Evolutionary conservation across 2,888 invertebrate genomes (phyloP).

Genomic region (Dione juno): DNA sequence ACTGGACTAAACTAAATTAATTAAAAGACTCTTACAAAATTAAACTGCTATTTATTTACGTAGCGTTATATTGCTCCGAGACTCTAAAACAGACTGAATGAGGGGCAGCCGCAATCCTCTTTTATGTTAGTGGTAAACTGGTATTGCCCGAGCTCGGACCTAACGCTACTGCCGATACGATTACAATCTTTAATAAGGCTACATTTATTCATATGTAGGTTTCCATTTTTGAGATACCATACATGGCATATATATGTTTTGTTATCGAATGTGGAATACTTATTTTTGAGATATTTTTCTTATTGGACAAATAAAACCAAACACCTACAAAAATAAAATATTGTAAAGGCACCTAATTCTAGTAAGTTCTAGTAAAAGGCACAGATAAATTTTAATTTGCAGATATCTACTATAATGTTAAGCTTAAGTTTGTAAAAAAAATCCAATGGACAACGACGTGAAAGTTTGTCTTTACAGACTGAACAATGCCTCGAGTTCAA

Average conservation of each 20-base stretch:
- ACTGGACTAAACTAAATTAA: conserved; percentile 10
- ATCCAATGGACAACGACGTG: conserved; percentile 4
- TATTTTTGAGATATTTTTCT: background rate
- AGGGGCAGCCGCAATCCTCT: conserved; percentile 74
- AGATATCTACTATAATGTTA: background rate
- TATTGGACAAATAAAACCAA: too few species aligned
- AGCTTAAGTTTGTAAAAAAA: background rate
- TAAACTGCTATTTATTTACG: conserved; percentile 22
- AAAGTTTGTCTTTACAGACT: conserved; percentile 19
- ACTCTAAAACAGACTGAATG: conserved; percentile 68
- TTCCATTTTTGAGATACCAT: conserved; percentile 1
- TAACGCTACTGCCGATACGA: conserved; percentile 52
- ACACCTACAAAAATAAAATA: too few species aligned
- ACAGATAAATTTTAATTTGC: background rate
- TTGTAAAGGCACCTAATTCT: too few species aligned
- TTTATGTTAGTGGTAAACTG: conserved; percentile 78
- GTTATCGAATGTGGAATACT: background rate
- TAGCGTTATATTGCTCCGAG: conserved; percentile 52
- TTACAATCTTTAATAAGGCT: conserved; percentile 55
- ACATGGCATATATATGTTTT: background rate
- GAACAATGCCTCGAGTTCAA: conserved; percentile 11
- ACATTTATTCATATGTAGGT: conserved; percentile 15
- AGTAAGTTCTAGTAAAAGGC: background rate
- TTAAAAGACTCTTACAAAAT: background rate
- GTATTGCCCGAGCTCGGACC: conserved; percentile 56